Conservation (phyloP, 2,797 vertebrate genomes). For the Heteromormyrus szaboi region DNA sequence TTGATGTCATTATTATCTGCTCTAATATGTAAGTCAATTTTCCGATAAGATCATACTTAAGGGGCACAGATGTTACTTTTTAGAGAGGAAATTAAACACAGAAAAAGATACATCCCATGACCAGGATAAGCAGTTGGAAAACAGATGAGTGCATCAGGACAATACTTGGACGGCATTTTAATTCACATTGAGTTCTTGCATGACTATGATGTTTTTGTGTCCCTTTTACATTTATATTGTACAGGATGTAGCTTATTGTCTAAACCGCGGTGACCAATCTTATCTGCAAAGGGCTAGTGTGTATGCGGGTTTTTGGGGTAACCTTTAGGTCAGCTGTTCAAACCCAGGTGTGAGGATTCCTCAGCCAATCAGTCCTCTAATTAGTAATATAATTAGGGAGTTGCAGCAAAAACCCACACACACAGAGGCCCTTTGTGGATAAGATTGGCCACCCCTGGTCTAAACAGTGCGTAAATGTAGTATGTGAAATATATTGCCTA, state of each 20-base stretch:
- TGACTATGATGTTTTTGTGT: neutral
- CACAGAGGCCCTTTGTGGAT: too few relatives aligned
- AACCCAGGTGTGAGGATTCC: too few relatives aligned
- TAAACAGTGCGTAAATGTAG: neutral
- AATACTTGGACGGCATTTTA: neutral
- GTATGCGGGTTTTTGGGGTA: too few relatives aligned
- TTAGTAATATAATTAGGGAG: too few relatives aligned
- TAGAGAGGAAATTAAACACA: neutral
- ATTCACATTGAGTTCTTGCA: neutral
- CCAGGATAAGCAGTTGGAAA: neutral
- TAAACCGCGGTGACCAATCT: neutral
- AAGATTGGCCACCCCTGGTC: neutral
- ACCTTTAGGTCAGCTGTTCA: too few relatives aligned
- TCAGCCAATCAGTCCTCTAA: too few relatives aligned
- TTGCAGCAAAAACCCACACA: too few relatives aligned
- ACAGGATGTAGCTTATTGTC: neutral
- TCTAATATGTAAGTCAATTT: neutral
- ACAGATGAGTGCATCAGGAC: neutral
- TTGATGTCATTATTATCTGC: neutral
- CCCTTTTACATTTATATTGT: neutral
- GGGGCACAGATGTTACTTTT: neutral
- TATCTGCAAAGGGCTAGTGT: too few relatives aligned
- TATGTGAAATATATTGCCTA: neutral
- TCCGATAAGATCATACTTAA: neutral
- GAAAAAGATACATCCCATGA: neutral